Evolutionary conservation across 2,797 vertebrate genomes (phyloP).

Genomic region (Ctenochaetus hawaiiensis): DNA sequence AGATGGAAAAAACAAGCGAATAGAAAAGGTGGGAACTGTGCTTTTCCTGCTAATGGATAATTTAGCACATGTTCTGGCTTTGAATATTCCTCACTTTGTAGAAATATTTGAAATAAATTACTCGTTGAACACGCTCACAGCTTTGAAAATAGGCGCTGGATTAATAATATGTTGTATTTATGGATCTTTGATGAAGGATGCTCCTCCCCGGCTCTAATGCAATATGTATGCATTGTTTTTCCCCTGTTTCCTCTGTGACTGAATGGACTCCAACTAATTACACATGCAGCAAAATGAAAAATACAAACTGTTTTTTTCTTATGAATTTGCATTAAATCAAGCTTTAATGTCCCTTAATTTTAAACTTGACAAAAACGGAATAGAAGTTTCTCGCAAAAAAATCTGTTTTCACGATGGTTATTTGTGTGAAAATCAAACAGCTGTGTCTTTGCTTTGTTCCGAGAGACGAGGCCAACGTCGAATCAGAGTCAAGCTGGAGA

Average conservation of each 20-base stretch:
- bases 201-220: slow-evolving; percentile 72
- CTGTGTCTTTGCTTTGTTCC: slow-evolving; percentile 40
- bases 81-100: slow-evolving; percentile 43
- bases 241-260: slow-evolving; percentile 63
- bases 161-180: slow-evolving; percentile 65
- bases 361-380: slow-evolving; percentile 42
- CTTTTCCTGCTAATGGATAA: slow-evolving; percentile 40
- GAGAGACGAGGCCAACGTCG: slow-evolving; percentile 21
- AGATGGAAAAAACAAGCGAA: slow-evolving; percentile 9
- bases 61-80: slow-evolving; percentile 48
- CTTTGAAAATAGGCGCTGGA: slow-evolving; percentile 61
- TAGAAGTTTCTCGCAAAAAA: slow-evolving; percentile 30
- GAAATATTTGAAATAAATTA: slow-evolving; percentile 51
- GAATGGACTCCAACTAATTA: slow-evolving; percentile 77
- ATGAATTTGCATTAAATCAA: slow-evolving; percentile 74
- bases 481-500: slow-evolving; percentile 56
- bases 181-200: slow-evolving; percentile 79
- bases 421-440: slow-evolving; percentile 53
- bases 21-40: slow-evolving; percentile 9
- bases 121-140: slow-evolving; percentile 55
- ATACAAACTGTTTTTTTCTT: slow-evolving; percentile 64
- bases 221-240: slow-evolving; percentile 82
- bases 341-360: slow-evolving; percentile 70
- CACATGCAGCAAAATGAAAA: slow-evolving; percentile 63
- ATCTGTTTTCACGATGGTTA: slow-evolving; percentile 32